Percentiles rank a stretch among this genome's conserved stretches.
phyloP scores from a whole-genome alignment of 2,113 vertebrate species.

The Chelonoidis abingdonii region DNA sequence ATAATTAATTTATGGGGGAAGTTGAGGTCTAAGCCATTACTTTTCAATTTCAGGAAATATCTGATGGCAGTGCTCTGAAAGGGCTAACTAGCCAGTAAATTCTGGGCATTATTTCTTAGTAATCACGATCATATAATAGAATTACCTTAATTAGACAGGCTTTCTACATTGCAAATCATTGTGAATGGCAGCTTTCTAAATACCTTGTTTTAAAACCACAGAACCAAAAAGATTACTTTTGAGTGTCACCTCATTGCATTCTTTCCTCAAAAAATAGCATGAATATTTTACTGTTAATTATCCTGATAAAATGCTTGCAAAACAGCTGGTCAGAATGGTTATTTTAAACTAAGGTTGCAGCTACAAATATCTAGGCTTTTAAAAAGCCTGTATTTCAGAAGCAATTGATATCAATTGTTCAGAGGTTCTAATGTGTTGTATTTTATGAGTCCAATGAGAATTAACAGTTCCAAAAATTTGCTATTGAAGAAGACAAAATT shows the following conservation, averaged over 20 bases:
- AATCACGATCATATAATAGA: conserved; percentile 28
- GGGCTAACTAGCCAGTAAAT: conserved; percentile 39
- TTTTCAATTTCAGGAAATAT: conserved; percentile 28
- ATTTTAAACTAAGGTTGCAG: conserved; percentile 24
- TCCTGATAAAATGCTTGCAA: conserved; percentile 49
- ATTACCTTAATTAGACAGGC: conserved; percentile 62
- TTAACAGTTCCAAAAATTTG: not conserved
- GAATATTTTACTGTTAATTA: not conserved
- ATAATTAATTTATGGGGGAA: conserved; percentile 49
- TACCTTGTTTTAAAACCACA: conserved; percentile 47
- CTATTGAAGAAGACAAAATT: accelerated
- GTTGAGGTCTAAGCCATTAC: not conserved
- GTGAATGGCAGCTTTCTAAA: conserved; percentile 33
- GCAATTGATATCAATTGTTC: conserved; percentile 16
- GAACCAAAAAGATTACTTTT: conserved; percentile 3
- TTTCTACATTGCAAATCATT: conserved; percentile 48
- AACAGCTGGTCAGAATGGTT: conserved; percentile 31
- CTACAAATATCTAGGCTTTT: conserved; percentile 13
- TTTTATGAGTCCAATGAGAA: conserved; percentile 3
- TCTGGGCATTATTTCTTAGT: conserved; percentile 30
- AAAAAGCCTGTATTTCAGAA: conserved; percentile 15
- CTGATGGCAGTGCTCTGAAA: not conserved
- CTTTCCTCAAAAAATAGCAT: conserved; percentile 13
- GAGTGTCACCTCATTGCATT: conserved; percentile 25
- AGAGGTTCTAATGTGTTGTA: not conserved